Conservation (phyloP, 2,888 invertebrate species). For the Drosophila mimica region DNA sequence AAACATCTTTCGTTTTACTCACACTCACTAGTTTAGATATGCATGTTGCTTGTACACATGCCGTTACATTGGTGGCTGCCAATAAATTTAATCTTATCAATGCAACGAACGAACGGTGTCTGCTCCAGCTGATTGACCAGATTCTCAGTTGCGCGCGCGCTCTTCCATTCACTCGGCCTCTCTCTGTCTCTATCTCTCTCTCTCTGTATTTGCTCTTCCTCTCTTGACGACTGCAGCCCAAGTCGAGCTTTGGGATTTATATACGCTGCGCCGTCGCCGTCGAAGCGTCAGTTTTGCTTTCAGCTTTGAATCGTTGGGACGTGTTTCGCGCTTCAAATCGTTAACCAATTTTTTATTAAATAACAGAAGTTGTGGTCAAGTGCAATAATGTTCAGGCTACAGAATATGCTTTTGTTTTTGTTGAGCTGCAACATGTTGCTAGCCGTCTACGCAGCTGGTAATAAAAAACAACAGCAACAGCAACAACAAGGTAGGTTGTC, state of each 20-base stretch:
- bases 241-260: slow-evolving; percentile 66
- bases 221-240: background rate
- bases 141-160: slow-evolving; percentile 57
- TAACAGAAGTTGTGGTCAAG: slow-evolving; percentile 35
- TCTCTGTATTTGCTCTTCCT: slow-evolving; percentile 5
- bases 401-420: slow-evolving; percentile 59
- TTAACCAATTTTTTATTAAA: slow-evolving; percentile 24
- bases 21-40: background rate
- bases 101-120: slow-evolving; percentile 7
- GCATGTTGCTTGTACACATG: slow-evolving; percentile 4
- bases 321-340: slow-evolving; percentile 23
- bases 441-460: slow-evolving; percentile 54
- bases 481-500: slow-evolving; percentile 66
- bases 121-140: slow-evolving; percentile 64
- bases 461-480: slow-evolving; percentile 53
- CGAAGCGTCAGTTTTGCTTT: slow-evolving; percentile 75
- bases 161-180: slow-evolving; percentile 19
- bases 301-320: slow-evolving; percentile 59
- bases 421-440: slow-evolving; percentile 61
- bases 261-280: slow-evolving; percentile 68
- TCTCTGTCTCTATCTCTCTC: slow-evolving; percentile 5
- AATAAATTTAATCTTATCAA: slow-evolving; percentile 58
- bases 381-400: slow-evolving; percentile 54
- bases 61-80: slow-evolving; percentile 1
- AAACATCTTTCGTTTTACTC: slow-evolving; percentile 43